phyloP scores from a whole-genome alignment of 2,888 invertebrate species.

The Platycheirus albimanus region DNA sequence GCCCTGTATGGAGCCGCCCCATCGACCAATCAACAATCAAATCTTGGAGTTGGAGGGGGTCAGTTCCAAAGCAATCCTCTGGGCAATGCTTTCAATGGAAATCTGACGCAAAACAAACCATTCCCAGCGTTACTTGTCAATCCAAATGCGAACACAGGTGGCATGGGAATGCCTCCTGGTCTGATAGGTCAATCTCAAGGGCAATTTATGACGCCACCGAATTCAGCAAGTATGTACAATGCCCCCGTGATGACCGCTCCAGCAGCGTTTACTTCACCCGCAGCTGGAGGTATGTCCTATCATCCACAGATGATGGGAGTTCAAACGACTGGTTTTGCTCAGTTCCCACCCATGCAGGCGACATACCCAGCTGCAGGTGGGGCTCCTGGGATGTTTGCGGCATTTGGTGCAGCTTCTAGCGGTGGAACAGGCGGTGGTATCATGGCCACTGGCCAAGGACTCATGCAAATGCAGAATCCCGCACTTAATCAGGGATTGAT shows the following conservation, averaged over 20 bases:
- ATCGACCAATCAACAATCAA: slow-evolving; percentile 75
- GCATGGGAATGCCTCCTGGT: slow-evolving; percentile 77
- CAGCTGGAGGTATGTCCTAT: slow-evolving; percentile 76
- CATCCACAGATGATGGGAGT: slow-evolving; percentile 74
- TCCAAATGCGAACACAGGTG: slow-evolving; percentile 73
- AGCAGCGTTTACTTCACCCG: slow-evolving; percentile 81
- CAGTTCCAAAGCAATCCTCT: slow-evolving; percentile 75
- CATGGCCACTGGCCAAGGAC: slow-evolving; percentile 77
- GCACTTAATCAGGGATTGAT: slow-evolving; percentile 77
- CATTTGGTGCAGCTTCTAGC: slow-evolving; percentile 53
- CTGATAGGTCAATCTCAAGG: slow-evolving; percentile 78
- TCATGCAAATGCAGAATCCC: slow-evolving; percentile 79
- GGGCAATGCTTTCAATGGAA: slow-evolving; percentile 58
- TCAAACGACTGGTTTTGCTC: slow-evolving; percentile 78
- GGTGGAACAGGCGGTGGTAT: slow-evolving; percentile 74
- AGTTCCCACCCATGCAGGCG: slow-evolving; percentile 79
- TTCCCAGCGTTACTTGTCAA: slow-evolving; percentile 77
- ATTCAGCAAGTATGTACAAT: slow-evolving; percentile 82
- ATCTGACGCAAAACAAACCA: slow-evolving; percentile 56
- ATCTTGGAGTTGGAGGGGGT: slow-evolving; percentile 58
- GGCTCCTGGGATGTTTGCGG: slow-evolving; percentile 69
- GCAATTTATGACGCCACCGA: slow-evolving; percentile 82
- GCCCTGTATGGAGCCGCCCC: slow-evolving; percentile 92
- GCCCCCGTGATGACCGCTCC: slow-evolving; percentile 82
- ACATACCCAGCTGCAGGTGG: slow-evolving; percentile 54